Percentiles rank a stretch among this genome's conserved stretches.
Conservation (phyloP, 2,113 vertebrate species). For the Poecile atricapillus region DNA sequence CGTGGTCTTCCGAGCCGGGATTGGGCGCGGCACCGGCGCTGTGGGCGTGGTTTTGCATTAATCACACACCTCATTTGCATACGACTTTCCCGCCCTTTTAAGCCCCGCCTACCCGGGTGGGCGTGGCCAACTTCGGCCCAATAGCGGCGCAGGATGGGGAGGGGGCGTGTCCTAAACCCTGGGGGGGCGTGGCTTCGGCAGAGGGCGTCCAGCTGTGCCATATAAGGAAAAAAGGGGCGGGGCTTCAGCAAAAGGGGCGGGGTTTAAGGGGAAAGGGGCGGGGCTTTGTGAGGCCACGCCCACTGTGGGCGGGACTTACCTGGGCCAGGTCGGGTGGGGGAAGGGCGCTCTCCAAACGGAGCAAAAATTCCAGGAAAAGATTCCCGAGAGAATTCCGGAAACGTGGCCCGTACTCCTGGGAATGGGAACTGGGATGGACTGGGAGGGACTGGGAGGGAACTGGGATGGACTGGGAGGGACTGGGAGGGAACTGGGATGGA, state of each 20-base stretch:
- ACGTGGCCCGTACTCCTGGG: neutral
- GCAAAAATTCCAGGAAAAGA: neutral
- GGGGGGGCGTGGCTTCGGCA: neutral
- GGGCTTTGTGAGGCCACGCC: neutral
- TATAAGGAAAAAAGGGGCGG: fast-evolving
- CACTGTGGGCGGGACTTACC: neutral
- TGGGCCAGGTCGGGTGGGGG: neutral
- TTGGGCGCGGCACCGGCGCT: fast-evolving
- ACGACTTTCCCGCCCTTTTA: fast-evolving
- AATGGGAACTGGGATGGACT: neutral
- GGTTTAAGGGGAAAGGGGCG: neutral
- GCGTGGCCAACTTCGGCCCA: neutral
- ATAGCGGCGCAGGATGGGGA: neutral
- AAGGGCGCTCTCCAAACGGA: neutral
- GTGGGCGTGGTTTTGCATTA: too few species aligned
- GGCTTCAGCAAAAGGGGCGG: fast-evolving
- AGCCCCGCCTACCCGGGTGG: neutral
- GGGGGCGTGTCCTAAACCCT: neutral
- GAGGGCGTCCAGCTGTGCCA: neutral
- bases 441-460: neutral
- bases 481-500: too few species aligned
- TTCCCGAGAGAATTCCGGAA: neutral
- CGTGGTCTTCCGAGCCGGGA: fast-evolving
- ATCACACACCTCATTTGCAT: neutral
- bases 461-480: neutral